These are phyloP conservation scores for Benitochromis conjunctus DNA, from an alignment of 2,113 vertebrate genomes.

Conservation along the genomic window DNA sequence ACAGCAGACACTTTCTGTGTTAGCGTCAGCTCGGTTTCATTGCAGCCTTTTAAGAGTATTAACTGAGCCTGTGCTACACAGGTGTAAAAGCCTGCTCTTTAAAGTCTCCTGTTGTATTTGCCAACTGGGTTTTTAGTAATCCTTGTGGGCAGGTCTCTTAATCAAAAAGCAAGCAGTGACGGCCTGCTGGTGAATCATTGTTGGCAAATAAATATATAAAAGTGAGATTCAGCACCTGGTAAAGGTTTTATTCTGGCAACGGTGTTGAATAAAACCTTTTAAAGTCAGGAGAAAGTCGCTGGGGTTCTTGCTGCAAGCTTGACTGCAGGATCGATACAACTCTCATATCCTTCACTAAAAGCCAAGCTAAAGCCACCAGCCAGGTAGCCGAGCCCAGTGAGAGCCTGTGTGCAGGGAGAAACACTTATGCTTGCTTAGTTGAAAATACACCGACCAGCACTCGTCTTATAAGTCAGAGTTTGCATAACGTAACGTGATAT, in stretches of 20 bases:
- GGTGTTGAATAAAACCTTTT: not conserved
- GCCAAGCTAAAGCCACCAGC: not conserved
- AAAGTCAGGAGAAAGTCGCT: not conserved
- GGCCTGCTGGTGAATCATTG: not conserved
- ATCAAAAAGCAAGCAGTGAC: not conserved
- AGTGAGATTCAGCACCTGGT: not conserved
- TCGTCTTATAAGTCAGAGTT: not conserved
- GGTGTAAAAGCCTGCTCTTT: constrained; percentile 28
- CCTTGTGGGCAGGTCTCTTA: not conserved
- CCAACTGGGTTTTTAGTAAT: constrained; percentile 14
- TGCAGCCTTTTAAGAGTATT: constrained; percentile 46
- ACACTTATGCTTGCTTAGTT: not conserved
- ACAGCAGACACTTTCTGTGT: constrained; percentile 8
- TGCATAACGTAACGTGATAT: not conserved
- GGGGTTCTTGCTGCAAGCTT: not conserved
- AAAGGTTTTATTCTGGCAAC: not conserved
- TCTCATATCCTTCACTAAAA: not conserved
- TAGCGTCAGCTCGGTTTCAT: not conserved
- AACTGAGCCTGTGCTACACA: constrained; percentile 17
- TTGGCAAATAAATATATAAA: not conserved
- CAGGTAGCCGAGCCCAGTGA: not conserved
- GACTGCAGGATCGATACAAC: not conserved
- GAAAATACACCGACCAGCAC: not conserved
- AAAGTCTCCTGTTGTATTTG: not conserved
- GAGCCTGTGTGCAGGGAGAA: not conserved